A percentile compares a stretch with the other conserved stretches of the same genome.
These are phyloP conservation scores for Tetranychus piercei DNA, from an alignment of 2,888 invertebrate species.

Conservation along the genomic window DNA sequence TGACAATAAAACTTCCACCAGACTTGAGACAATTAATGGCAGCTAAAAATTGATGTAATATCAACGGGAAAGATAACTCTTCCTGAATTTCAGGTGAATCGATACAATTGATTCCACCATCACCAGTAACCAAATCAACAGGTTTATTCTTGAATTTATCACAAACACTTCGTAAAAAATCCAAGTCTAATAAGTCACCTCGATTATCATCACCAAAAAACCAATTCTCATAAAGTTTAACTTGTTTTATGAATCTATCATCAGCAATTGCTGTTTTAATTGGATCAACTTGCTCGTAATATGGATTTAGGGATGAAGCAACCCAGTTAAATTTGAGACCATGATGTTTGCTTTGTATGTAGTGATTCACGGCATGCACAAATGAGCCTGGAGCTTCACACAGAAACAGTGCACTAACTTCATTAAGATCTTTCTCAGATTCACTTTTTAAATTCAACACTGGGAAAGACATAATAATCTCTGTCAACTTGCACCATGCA, in stretches of 20 bases:
- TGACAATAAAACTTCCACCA: slow-evolving; percentile 61
- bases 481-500: slow-evolving; percentile 89
- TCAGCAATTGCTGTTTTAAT: slow-evolving; percentile 55
- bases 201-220: slow-evolving; percentile 64
- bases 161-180: slow-evolving; percentile 18
- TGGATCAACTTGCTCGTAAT: slow-evolving; percentile 62
- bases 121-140: slow-evolving; percentile 52
- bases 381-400: slow-evolving; percentile 97
- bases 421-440: neutral
- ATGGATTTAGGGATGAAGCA: slow-evolving; percentile 70
- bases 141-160: slow-evolving; percentile 19
- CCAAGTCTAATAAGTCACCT: slow-evolving; percentile 55
- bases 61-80: slow-evolving; percentile 51
- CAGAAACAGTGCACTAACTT: slow-evolving; percentile 56
- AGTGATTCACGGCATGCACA: slow-evolving; percentile 72
- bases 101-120: slow-evolving; percentile 79
- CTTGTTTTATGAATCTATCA: slow-evolving; percentile 62
- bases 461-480: slow-evolving; percentile 36
- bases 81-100: slow-evolving; percentile 72
- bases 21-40: slow-evolving; percentile 49
- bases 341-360: slow-evolving; percentile 39
- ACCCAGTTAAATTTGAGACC: slow-evolving; percentile 51
- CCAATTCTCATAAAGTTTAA: slow-evolving; percentile 50
- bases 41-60: slow-evolving; percentile 61
- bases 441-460: slow-evolving; percentile 23